phyloP scores from a whole-genome alignment of 2,888 invertebrate genomes.

The Tridacna gigas region DNA sequence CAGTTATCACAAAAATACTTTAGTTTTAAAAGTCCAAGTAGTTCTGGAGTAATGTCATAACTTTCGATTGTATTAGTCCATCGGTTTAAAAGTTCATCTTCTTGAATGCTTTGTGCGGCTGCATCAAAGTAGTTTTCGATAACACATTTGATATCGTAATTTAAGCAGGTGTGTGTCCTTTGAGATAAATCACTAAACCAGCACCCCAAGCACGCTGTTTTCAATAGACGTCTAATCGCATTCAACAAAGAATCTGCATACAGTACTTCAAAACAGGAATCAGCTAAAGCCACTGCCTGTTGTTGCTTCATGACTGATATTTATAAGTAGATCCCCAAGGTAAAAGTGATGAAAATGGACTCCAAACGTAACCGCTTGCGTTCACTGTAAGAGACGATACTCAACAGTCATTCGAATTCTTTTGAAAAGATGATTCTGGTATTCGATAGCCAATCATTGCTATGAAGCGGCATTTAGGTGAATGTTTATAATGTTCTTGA shows the following conservation, averaged over 20 bases:
- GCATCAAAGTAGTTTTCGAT: too few species aligned
- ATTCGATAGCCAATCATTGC: too few species aligned
- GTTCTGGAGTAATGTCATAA: slow-evolving; percentile 21
- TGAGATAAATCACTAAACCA: slow-evolving; percentile 37
- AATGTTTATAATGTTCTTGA: too few species aligned
- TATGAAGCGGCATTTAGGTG: too few species aligned
- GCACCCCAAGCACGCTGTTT: slow-evolving; percentile 43
- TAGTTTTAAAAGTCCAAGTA: slow-evolving; percentile 26
- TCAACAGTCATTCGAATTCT: too few species aligned
- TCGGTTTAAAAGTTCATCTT: background rate
- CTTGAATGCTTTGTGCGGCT: slow-evolving; percentile 33
- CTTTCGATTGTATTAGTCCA: slow-evolving; percentile 18
- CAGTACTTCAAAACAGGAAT: background rate
- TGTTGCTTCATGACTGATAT: slow-evolving; percentile 4
- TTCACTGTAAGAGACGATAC: too few species aligned
- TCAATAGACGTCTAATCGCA: slow-evolving; percentile 31
- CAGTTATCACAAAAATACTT: slow-evolving; percentile 19
- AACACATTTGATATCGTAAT: slow-evolving; percentile 31
- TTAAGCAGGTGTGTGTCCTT: slow-evolving; percentile 40
- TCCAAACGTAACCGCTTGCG: too few species aligned
- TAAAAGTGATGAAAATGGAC: too few species aligned
- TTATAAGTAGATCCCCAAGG: too few species aligned
- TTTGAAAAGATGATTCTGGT: too few species aligned
- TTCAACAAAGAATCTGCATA: slow-evolving; percentile 5
- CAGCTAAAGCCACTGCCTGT: slow-evolving; percentile 1